These are phyloP conservation scores for Aplodontia rufa DNA, from an alignment of 2,113 vertebrate genomes.

Conservation along the genomic window DNA sequence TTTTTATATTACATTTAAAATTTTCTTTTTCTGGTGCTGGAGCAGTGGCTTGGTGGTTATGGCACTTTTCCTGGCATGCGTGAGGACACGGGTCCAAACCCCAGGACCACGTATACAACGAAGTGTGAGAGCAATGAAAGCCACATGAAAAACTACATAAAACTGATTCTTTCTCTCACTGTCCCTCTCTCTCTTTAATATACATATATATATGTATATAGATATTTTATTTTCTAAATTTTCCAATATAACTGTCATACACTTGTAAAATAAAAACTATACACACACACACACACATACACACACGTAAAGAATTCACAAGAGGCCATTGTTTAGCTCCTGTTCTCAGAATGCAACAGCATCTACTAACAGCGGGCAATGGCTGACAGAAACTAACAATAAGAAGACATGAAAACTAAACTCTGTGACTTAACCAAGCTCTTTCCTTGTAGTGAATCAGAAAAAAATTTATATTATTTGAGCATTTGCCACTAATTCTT, in stretches of 20 bases:
- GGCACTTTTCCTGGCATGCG: too few relatives aligned
- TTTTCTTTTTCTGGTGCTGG: slow-evolving; percentile 27
- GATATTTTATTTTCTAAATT: too few relatives aligned
- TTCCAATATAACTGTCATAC: neutral
- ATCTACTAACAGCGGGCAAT: neutral
- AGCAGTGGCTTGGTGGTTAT: too few relatives aligned
- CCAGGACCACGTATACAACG: too few relatives aligned
- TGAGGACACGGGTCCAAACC: too few relatives aligned
- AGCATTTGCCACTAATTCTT: slow-evolving; percentile 24
- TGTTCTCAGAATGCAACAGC: neutral
- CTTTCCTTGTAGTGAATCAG: slow-evolving; percentile 19
- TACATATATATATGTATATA: too few relatives aligned
- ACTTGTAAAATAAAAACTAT: slow-evolving; percentile 35
- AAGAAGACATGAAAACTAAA: slow-evolving; percentile 37
- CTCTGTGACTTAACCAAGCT: neutral
- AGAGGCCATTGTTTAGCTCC: slow-evolving; percentile 8
- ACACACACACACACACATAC: neutral
- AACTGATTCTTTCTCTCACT: too few relatives aligned
- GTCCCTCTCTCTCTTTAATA: too few relatives aligned
- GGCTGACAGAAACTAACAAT: slow-evolving; percentile 34
- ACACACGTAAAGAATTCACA: neutral
- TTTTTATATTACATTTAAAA: slow-evolving; percentile 23
- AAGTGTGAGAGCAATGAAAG: too few relatives aligned
- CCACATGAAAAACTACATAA: too few relatives aligned
- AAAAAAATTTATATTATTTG: slow-evolving; percentile 48